phyloP scores from a whole-genome alignment of 2,113 vertebrate species.

The Takifugu bimaculatus region DNA sequence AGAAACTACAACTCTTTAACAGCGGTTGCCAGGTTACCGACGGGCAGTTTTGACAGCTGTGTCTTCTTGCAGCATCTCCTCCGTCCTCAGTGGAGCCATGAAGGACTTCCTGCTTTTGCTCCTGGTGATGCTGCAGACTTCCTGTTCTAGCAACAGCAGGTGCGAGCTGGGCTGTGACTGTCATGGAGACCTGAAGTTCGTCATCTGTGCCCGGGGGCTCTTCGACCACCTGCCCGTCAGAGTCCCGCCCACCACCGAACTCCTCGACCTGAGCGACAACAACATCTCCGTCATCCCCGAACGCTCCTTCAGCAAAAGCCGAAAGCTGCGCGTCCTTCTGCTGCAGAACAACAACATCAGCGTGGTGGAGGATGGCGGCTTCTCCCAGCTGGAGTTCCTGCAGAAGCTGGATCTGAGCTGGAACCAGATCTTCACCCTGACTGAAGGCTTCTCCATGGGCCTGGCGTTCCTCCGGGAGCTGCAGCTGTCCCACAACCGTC shows the following conservation, averaged over 20 bases:
- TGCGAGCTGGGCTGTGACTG: conserved; percentile 67
- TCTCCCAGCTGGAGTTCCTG: conserved; percentile 71
- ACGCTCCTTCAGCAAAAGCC: conserved; percentile 57
- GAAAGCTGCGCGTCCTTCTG: conserved; percentile 71
- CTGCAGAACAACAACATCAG: conserved; percentile 75
- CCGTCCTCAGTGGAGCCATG: conserved; percentile 25
- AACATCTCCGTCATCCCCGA: conserved; percentile 57
- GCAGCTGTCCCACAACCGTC: conserved; percentile 68
- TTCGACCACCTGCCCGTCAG: conserved; percentile 49
- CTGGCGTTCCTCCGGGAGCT: conserved; percentile 70
- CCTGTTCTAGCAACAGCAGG: conserved; percentile 26
- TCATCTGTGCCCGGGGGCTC: conserved; percentile 68
- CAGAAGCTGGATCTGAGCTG: conserved; percentile 77
- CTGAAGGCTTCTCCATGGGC: conserved; percentile 68
- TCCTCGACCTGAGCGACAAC: conserved; percentile 77
- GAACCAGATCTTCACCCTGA: conserved; percentile 68
- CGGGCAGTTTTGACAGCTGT: background rate
- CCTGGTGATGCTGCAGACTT: conserved; percentile 19
- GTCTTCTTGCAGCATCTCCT: conserved; percentile 6
- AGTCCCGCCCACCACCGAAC: conserved; percentile 68
- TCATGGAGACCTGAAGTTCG: conserved; percentile 62
- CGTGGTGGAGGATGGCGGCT: conserved; percentile 61
- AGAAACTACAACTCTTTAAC: too few species aligned
- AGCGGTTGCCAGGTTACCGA: background rate
- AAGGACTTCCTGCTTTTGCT: conserved; percentile 44